Conservation (phyloP, 2,888 invertebrate species). For the Euproctis similis region DNA sequence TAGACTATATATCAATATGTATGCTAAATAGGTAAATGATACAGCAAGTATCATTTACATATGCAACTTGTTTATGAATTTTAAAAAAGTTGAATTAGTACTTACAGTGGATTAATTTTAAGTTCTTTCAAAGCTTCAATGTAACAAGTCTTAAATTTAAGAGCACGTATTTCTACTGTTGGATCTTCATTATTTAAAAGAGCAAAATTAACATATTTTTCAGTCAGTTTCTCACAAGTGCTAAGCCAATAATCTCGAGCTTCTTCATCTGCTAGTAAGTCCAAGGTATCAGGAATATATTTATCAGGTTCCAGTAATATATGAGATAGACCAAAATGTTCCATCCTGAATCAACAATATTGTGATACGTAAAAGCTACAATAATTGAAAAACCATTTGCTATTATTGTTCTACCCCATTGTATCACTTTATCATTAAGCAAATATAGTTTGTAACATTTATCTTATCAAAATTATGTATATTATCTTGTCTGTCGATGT, state of each 20-base stretch:
- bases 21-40: too few species aligned
- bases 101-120: constrained; percentile 87
- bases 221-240: constrained; percentile 90
- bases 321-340: constrained; percentile 63
- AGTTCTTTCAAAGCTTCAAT: constrained; percentile 85
- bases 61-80: too few species aligned
- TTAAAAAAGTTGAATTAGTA: constrained; percentile 12
- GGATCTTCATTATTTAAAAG: constrained; percentile 83
- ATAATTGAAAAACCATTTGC: constrained; percentile 25
- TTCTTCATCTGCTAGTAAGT: constrained; percentile 88
- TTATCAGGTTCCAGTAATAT: constrained; percentile 84
- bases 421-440: constrained; percentile 47
- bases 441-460: constrained; percentile 49
- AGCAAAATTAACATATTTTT: constrained; percentile 90
- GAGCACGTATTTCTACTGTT: constrained; percentile 86
- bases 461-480: constrained; percentile 14
- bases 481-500: constrained; percentile 6
- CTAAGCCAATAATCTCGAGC: constrained; percentile 95
- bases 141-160: constrained; percentile 88
- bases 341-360: constrained; percentile 42
- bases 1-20: too few species aligned
- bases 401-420: constrained; percentile 51
- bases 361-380: constrained; percentile 12
- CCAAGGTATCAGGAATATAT: constrained; percentile 94
- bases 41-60: too few species aligned